Base-by-base conservation (phyloP, 2,797 vertebrate species). In the Hemibagrus guttatus region DNA sequence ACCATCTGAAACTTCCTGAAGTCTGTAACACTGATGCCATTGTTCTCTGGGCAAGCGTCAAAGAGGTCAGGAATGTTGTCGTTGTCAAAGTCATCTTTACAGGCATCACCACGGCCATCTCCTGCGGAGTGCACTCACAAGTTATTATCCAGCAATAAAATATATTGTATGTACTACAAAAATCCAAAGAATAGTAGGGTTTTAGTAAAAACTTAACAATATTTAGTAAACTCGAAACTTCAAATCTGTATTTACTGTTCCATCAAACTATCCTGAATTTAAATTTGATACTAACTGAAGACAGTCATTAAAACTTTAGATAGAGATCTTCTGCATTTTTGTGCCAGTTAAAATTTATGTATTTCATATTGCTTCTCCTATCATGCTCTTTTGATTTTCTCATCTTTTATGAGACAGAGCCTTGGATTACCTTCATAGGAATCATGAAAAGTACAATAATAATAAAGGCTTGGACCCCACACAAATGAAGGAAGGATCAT, bases 1-100 rank as follows among this genome's bases (percentile, higher is more conserved):
- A 99, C 98, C 94, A 97, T 98, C 90, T 99, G 98, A 93, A 99
- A 99, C 91, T 96, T 99, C 88, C 97, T 94, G 93, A 99, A 98
- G 93, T 99, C 98, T 0, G 97, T 98, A 72, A 96, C 95, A 4
- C 96, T 95, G 71, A 99, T 98, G 69, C 95, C 97, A 28, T 93
- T 94, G 91, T 99, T 99, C 90, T 98, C 95, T 0, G 98, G 98
- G 85, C 98, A 99, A 0, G 96, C 96, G n/a, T 99, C 98, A 72
- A 95, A 92, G 1, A 97, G 96, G 90, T 99, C 98, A 0, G 97
- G 98, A 89, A 99, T 90, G 2, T 46, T 97, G 93, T 99, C 98
- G 0, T 99, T 97, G 94, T 99, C 98, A 90, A 99, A 99, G 91
- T 99, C 98, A 23, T 99, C 97, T 89, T 97, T 97, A 89, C 98